phyloP scores from a whole-genome alignment of 2,113 vertebrate species.

The Furnarius figulus region DNA sequence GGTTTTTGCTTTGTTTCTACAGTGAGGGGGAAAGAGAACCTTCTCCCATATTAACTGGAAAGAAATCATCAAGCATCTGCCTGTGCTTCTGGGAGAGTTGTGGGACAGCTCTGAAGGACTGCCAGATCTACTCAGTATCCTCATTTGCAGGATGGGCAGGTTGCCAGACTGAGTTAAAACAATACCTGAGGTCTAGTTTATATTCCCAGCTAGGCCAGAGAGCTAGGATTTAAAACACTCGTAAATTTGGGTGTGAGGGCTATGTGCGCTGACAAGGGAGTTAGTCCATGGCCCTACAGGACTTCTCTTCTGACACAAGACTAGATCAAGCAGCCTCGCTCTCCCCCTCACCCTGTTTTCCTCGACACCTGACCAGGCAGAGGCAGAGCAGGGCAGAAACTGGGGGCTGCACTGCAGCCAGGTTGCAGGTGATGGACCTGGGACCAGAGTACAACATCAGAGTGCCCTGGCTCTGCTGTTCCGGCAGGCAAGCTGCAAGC shows the following conservation, averaged over 20 bases:
- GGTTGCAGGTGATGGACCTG: too few species aligned
- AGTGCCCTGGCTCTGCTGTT: accelerated
- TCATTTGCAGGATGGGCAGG: not conserved
- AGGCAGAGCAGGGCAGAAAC: not conserved
- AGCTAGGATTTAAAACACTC: constrained; percentile 21
- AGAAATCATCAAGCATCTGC: not conserved
- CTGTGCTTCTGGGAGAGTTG: not conserved
- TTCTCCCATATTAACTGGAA: not conserved
- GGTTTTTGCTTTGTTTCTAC: not conserved
- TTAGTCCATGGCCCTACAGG: not conserved
- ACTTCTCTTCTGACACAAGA: not conserved
- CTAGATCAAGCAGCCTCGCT: not conserved
- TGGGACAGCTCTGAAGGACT: constrained; percentile 16
- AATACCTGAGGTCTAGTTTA: constrained; percentile 43
- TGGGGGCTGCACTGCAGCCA: not conserved
- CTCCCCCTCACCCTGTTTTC: not conserved
- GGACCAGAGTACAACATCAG: not conserved
- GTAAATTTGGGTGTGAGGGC: not conserved
- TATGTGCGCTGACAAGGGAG: not conserved
- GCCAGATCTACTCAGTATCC: constrained; percentile 1
- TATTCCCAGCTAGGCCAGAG: not conserved
- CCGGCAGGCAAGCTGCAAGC: not conserved
- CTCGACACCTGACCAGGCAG: accelerated
- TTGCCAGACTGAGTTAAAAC: constrained; percentile 29
- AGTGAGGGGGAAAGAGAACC: not conserved